phyloP scores from a whole-genome alignment of 1,140 invertebrate genomes.

The Eufriesea mexicana region DNA sequence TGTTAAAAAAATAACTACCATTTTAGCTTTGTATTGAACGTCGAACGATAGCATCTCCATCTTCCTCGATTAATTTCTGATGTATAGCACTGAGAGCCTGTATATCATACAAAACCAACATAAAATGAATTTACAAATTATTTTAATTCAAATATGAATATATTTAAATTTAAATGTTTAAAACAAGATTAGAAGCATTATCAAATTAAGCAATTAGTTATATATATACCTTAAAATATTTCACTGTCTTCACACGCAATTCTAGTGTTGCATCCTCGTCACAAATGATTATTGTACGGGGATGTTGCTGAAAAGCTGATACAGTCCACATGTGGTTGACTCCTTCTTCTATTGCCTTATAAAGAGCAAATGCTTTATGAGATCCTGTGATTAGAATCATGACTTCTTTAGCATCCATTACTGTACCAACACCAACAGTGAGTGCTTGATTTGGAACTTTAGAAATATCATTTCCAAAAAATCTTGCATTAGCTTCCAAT shows the following conservation, averaged over 20 bases:
- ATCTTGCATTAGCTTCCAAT: conserved; percentile 97
- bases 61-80: conserved; percentile 87
- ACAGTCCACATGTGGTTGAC: conserved; percentile 99
- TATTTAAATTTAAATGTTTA: not conserved
- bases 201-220: too few species aligned
- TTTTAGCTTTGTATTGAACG: conserved; percentile 67
- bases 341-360: conserved; percentile 98
- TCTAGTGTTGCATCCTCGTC: conserved; percentile 99
- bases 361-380: conserved; percentile 97
- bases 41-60: conserved; percentile 79
- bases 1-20: conserved; percentile 48
- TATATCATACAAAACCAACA: conserved; percentile 65
- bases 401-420: conserved; percentile 99
- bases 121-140: conserved; percentile 27
- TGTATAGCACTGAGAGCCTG: conserved; percentile 88
- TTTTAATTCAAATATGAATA: conserved; percentile 5
- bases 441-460: conserved; percentile 96
- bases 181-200: not conserved
- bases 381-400: conserved; percentile 99
- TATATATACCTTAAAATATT: conserved; percentile 96
- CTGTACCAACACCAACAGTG: conserved; percentile 99
- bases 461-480: conserved; percentile 96
- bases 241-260: conserved; percentile 98
- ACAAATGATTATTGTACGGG: conserved; percentile 95
- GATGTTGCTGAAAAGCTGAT: conserved; percentile 98